A percentile compares a stretch with the other conserved stretches of the same genome.
Evolutionary conservation across 2,888 invertebrate genomes (phyloP).

Genomic region (Argyresthia albistria): DNA sequence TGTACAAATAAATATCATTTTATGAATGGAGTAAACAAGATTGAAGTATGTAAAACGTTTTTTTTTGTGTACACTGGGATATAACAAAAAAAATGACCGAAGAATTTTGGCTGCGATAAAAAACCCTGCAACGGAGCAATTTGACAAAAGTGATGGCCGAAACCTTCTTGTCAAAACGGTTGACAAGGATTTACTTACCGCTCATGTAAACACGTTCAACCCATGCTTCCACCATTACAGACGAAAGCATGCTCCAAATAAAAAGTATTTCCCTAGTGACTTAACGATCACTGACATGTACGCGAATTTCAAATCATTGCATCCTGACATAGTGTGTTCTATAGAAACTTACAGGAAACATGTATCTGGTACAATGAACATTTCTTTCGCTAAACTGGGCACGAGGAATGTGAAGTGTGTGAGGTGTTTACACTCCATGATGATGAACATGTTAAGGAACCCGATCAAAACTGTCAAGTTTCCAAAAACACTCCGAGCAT

Average conservation of each 20-base stretch:
- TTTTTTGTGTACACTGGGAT: too few relatives aligned
- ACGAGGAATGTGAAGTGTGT: constrained; percentile 11
- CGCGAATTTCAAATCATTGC: background rate
- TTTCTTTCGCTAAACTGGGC: constrained; percentile 9
- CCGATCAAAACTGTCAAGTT: constrained; percentile 2
- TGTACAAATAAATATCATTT: too few relatives aligned
- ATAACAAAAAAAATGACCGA: too few relatives aligned
- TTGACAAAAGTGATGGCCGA: background rate
- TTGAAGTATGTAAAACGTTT: too few relatives aligned
- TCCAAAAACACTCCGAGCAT: constrained; percentile 5
- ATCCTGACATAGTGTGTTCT: background rate
- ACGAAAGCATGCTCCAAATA: constrained; percentile 16
- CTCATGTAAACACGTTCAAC: constrained; percentile 13
- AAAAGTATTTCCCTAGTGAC: constrained; percentile 13
- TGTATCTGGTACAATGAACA: constrained; percentile 6
- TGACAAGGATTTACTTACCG: constrained; percentile 4
- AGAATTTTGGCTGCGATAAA: too few relatives aligned
- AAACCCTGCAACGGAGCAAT: too few relatives aligned
- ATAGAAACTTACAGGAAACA: constrained; percentile 7
- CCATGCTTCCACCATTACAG: constrained; percentile 15
- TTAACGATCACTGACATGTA: constrained; percentile 8
- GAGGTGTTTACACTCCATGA: constrained; percentile 10
- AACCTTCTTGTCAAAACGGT: constrained; percentile 1
- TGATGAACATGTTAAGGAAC: constrained; percentile 5
- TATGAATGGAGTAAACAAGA: too few relatives aligned